Evolutionary conservation across 2,888 invertebrate genomes (phyloP).

Genomic region (Agonopterix subpropinquella): DNA sequence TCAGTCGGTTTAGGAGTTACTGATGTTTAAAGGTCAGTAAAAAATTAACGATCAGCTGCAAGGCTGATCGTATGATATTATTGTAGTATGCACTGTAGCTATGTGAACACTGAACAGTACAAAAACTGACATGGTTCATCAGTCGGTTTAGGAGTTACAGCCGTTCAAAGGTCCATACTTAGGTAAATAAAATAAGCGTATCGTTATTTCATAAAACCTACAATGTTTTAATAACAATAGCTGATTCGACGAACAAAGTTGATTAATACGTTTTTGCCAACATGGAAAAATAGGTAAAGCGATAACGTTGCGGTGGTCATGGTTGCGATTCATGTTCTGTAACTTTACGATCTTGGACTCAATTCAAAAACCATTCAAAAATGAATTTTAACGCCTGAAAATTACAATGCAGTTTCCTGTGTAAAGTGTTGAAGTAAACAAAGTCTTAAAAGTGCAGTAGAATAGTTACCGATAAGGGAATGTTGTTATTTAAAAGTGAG

Average conservation of each 20-base stretch:
- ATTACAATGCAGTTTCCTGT: not conserved
- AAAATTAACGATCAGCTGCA: no score
- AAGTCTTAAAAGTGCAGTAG: not conserved
- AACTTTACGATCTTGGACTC: not conserved
- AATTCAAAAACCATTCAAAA: not conserved
- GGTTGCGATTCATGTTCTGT: slow-evolving; percentile 17
- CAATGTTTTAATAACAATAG: not conserved
- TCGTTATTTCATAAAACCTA: no score
- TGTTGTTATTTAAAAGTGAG: slow-evolving; percentile 4
- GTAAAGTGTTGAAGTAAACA: slow-evolving; percentile 7
- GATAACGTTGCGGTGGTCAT: slow-evolving; percentile 22
- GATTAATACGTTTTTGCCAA: not conserved
- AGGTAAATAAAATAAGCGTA: no score
- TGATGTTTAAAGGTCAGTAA: no score
- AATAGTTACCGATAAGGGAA: slow-evolving; percentile 1
- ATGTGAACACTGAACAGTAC: no score
- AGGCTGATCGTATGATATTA: no score
- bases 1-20: no score
- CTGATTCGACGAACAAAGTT: not conserved
- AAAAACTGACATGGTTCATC: no score
- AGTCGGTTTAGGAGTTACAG: no score
- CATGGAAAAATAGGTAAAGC: slow-evolving; percentile 7
- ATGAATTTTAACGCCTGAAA: not conserved
- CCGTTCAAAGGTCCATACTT: no score
- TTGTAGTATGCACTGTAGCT: no score